Evolutionary conservation across 1,140 invertebrate species (phyloP).

Genomic region (Drosophila nannoptera): DNA sequence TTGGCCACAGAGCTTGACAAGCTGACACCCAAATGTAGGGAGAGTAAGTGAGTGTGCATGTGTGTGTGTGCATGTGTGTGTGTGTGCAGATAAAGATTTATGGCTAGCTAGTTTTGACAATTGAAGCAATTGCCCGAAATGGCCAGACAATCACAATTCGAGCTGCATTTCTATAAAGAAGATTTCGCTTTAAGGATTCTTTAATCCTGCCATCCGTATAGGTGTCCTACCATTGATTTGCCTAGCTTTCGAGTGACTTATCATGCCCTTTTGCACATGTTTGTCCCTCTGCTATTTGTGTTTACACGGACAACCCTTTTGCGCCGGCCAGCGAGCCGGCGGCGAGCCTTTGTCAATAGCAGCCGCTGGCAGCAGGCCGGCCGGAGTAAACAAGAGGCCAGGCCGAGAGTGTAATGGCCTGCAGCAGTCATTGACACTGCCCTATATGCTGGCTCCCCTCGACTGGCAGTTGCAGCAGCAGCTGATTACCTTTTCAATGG

Average conservation of each 20-base stretch:
- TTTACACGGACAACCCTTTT: conserved; percentile 24
- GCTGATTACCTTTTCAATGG: conserved; percentile 15
- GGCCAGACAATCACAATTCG: neutral
- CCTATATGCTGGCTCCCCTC: conserved; percentile 14
- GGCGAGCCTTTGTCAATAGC: conserved; percentile 32
- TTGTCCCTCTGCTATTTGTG: conserved; percentile 7
- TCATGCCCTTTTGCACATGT: conserved; percentile 8
- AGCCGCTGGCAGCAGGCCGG: conserved; percentile 11
- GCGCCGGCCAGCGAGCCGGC: neutral
- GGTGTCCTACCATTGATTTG: too few species aligned
- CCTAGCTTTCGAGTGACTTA: neutral
- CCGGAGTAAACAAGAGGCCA: conserved; percentile 35
- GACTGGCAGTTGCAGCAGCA: neutral
- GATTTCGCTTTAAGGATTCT: too few species aligned
- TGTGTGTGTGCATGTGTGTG: neutral
- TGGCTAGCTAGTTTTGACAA: conserved; percentile 43
- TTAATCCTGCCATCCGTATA: too few species aligned
- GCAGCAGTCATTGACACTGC: conserved; percentile 56
- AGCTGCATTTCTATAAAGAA: too few species aligned
- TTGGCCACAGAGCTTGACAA: conserved; percentile 40
- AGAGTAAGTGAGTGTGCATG: neutral
- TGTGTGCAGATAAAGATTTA: conserved; percentile 54
- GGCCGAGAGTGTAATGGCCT: conserved; percentile 47
- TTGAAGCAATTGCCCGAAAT: conserved; percentile 51
- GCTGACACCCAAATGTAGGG: neutral